A percentile compares a stretch with the other conserved stretches of the same genome.
These are phyloP conservation scores for Criorhina ranunculi DNA, from an alignment of 2,888 invertebrate genomes.

Conservation along the genomic window DNA sequence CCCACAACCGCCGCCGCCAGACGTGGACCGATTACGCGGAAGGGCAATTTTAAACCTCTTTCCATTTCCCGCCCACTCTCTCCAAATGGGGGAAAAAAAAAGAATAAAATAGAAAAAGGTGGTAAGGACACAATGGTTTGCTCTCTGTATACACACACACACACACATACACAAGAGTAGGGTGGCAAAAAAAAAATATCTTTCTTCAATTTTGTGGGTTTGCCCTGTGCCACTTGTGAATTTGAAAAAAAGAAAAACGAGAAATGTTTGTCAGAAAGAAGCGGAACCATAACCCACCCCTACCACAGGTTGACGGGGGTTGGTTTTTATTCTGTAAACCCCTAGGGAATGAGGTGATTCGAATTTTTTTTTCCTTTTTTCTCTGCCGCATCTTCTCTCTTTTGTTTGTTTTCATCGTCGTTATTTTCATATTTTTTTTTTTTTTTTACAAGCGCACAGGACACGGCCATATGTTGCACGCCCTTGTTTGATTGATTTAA, in stretches of 20 bases:
- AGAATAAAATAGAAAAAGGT: constrained; percentile 51
- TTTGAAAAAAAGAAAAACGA: constrained; percentile 69
- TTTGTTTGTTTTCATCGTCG: constrained; percentile 66
- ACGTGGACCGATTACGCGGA: constrained; percentile 59
- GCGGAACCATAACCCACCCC: constrained; percentile 50
- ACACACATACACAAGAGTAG: constrained; percentile 6
- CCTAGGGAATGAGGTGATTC: constrained; percentile 64
- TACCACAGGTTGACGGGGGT: constrained; percentile 59
- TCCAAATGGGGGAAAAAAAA: constrained; percentile 11
- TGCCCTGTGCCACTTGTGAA: constrained; percentile 75
- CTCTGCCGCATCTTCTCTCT: constrained; percentile 33
- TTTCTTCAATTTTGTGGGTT: constrained; percentile 76
- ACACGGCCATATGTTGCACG: constrained; percentile 74
- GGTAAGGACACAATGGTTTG: constrained; percentile 74
- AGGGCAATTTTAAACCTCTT: constrained; percentile 63
- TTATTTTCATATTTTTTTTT: constrained; percentile 60
- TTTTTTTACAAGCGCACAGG: constrained; percentile 31
- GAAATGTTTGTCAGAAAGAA: constrained; percentile 23
- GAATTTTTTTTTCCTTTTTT: constrained; percentile 59
- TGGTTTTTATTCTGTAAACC: constrained; percentile 40
- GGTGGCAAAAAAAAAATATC: constrained; percentile 51
- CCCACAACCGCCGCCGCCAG: neutral
- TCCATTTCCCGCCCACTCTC: constrained; percentile 23
- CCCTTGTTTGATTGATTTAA: constrained; percentile 77
- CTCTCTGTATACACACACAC: constrained; percentile 49